Percentiles rank a stretch among this genome's conserved stretches.
Conservation (phyloP, 2,113 vertebrate genomes). For the Phylloscopus whistleri region DNA sequence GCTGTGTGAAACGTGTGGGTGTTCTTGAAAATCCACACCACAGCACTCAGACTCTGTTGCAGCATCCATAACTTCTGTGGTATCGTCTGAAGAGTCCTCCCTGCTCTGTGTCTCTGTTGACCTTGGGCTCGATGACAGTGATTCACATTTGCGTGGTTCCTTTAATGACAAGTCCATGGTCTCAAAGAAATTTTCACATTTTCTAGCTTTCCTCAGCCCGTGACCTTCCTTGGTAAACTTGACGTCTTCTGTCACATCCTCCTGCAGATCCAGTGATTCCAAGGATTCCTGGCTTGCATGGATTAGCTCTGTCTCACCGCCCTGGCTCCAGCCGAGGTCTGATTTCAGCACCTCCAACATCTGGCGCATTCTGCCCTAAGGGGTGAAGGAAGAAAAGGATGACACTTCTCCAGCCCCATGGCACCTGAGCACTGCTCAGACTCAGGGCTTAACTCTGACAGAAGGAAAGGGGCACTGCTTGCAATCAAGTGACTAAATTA, state of each 20-base stretch:
- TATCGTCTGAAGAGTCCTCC: not conserved
- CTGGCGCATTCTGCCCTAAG: conserved; percentile 73
- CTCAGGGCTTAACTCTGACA: not conserved
- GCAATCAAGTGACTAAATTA: not conserved
- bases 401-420: not conserved
- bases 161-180: not conserved
- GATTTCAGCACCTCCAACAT: conserved; percentile 67
- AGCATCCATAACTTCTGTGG: not conserved
- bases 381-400: not conserved
- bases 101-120: not conserved
- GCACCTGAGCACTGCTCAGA: not conserved
- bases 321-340: conserved; percentile 34
- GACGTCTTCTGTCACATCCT: not conserved
- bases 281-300: not conserved
- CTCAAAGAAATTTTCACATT: conserved; percentile 1
- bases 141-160: not conserved
- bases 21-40: not conserved
- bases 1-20: not conserved
- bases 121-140: not conserved
- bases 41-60: not conserved
- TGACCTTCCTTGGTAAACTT: not conserved
- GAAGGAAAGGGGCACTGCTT: not conserved
- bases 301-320: not conserved
- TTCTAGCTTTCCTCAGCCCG: not conserved
- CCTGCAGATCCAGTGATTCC: not conserved